phyloP scores from a whole-genome alignment of 1,140 invertebrate species.

The Hermetia illucens region DNA sequence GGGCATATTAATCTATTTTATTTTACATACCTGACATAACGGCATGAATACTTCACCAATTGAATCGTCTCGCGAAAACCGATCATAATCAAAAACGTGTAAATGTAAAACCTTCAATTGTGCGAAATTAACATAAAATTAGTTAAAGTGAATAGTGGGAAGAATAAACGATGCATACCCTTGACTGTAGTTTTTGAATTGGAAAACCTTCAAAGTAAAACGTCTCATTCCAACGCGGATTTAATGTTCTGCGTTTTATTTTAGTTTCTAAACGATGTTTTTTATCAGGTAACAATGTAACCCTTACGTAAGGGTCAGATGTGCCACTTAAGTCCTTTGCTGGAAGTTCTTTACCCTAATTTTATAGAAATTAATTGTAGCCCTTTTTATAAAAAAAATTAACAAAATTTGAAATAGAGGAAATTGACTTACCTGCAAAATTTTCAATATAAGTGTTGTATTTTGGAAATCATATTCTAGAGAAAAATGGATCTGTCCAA shows the following conservation, averaged over 20 bases:
- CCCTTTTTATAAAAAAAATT: neutral
- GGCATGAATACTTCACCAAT: slow-evolving; percentile 93
- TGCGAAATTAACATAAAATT: slow-evolving; percentile 4
- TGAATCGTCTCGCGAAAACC: slow-evolving; percentile 87
- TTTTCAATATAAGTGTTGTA: slow-evolving; percentile 80
- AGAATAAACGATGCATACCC: slow-evolving; percentile 34
- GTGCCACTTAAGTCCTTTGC: slow-evolving; percentile 91
- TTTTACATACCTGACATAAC: slow-evolving; percentile 64
- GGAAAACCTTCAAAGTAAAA: slow-evolving; percentile 96
- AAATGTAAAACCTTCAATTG: slow-evolving; percentile 70
- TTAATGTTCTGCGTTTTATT: slow-evolving; percentile 87
- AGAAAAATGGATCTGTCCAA: slow-evolving; percentile 89
- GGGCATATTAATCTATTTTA: neutral
- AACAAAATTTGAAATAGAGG: too few relatives aligned
- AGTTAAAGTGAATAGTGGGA: slow-evolving; percentile 19
- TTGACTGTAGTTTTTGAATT: slow-evolving; percentile 81
- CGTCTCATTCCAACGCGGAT: slow-evolving; percentile 95
- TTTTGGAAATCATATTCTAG: slow-evolving; percentile 93
- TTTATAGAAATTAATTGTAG: neutral
- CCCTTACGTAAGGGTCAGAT: slow-evolving; percentile 82
- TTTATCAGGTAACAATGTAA: slow-evolving; percentile 88
- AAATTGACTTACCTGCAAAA: slow-evolving; percentile 63
- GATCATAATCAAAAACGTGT: slow-evolving; percentile 91
- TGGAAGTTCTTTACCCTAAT: slow-evolving; percentile 79
- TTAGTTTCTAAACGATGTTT: slow-evolving; percentile 93